These are phyloP conservation scores for Odontophorus gujanensis DNA, from an alignment of 2,113 vertebrate genomes.

Conservation along the genomic window DNA sequence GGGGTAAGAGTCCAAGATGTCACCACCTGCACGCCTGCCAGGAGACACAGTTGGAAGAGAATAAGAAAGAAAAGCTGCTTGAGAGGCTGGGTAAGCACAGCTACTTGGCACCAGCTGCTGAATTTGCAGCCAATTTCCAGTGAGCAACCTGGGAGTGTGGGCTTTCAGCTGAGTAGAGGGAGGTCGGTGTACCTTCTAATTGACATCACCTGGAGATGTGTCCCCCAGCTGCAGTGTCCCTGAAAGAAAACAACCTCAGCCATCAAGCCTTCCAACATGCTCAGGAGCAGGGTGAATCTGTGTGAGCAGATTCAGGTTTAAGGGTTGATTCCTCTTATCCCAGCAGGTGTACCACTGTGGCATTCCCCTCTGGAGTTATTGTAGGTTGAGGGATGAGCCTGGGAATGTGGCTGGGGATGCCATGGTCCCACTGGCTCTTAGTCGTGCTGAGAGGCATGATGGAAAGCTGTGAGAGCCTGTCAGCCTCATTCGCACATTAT, in stretches of 20 bases:
- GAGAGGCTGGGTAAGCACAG: conserved; percentile 38
- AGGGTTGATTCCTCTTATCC: background rate
- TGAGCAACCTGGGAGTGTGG: conserved; percentile 16
- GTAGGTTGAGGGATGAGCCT: background rate
- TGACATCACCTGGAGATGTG: background rate
- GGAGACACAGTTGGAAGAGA: conserved; percentile 19
- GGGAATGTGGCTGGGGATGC: background rate
- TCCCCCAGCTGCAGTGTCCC: background rate
- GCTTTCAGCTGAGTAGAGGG: conserved; percentile 52
- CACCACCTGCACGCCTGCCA: background rate
- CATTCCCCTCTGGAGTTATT: fast-evolving
- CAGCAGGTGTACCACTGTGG: background rate
- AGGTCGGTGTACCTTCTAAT: conserved; percentile 34
- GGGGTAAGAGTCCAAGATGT: fast-evolving
- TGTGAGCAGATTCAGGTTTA: background rate
- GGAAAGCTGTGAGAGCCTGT: conserved; percentile 64
- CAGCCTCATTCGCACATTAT: conserved; percentile 75
- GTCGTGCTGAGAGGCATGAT: background rate
- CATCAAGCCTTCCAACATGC: background rate
- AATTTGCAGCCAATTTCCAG: conserved; percentile 51
- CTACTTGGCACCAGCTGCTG: conserved; percentile 32
- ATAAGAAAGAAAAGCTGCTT: background rate
- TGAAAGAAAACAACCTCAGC: background rate
- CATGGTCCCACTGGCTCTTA: fast-evolving
- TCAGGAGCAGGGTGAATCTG: fast-evolving